Conservation (phyloP, 2,888 invertebrate species). For the Amphipyra tragopoginis region DNA sequence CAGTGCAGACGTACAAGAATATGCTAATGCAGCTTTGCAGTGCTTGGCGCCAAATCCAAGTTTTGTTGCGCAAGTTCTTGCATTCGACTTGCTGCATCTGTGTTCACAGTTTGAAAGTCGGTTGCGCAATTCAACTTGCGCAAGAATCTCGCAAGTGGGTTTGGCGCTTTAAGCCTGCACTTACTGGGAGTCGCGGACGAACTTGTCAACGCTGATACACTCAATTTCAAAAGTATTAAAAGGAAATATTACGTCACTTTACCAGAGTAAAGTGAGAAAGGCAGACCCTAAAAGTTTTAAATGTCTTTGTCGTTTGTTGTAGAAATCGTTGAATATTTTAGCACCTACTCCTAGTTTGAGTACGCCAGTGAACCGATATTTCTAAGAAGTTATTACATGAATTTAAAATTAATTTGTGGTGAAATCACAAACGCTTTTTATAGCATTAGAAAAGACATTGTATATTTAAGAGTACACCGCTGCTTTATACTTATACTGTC, state of each 20-base stretch:
- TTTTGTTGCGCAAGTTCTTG: too few species aligned
- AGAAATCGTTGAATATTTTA: slow-evolving; percentile 34
- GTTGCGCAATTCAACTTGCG: too few species aligned
- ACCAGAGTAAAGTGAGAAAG: not conserved
- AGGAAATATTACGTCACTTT: slow-evolving; percentile 1
- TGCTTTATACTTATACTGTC: too few species aligned
- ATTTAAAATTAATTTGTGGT: slow-evolving; percentile 3
- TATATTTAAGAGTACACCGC: too few species aligned
- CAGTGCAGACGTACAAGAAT: too few species aligned
- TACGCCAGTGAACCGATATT: slow-evolving; percentile 15
- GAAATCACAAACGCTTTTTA: not conserved
- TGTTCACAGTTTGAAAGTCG: too few species aligned
- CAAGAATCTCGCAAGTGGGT: too few species aligned
- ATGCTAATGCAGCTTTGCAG: not conserved
- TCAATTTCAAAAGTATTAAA: slow-evolving; percentile 4
- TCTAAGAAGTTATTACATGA: slow-evolving; percentile 1
- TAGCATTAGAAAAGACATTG: too few species aligned
- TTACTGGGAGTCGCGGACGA: not conserved
- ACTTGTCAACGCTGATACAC: not conserved
- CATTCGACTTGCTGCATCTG: too few species aligned
- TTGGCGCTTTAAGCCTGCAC: not conserved
- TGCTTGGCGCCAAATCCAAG: too few species aligned
- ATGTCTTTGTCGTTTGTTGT: slow-evolving; percentile 5
- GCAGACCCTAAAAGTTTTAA: slow-evolving; percentile 11
- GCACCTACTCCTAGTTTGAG: not conserved